These are phyloP conservation scores for Fratercula arctica DNA, from an alignment of 2,797 vertebrate genomes.

Conservation along the genomic window DNA sequence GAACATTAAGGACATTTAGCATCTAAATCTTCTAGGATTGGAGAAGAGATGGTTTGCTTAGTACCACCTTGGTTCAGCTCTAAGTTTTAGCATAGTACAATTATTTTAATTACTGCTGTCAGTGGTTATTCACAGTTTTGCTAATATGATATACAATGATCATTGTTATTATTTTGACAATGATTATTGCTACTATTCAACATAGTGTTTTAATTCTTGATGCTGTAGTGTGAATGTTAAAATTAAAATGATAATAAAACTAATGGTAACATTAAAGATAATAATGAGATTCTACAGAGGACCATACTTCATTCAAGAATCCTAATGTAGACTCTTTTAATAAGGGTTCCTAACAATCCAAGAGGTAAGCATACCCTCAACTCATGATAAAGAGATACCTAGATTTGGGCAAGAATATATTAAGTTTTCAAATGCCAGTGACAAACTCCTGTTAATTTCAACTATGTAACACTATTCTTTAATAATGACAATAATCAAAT, in stretches of 20 bases:
- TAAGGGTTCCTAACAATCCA: not conserved
- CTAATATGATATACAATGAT: not conserved
- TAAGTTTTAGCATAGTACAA: not conserved
- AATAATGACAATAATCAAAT: not conserved
- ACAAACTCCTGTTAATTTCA: not conserved
- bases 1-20: not conserved
- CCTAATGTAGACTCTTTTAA: not conserved
- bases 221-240: not conserved
- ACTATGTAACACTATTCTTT: not conserved
- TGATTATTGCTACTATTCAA: not conserved
- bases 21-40: not conserved
- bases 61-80: not conserved
- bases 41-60: not conserved
- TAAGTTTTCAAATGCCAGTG: not conserved
- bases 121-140: not conserved
- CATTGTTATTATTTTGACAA: slow-evolving; percentile 7
- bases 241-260: not conserved
- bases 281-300: not conserved
- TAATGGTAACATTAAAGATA: not conserved
- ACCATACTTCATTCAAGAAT: not conserved
- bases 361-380: not conserved
- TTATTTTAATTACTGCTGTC: not conserved
- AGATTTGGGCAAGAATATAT: not conserved
- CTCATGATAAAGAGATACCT: not conserved
- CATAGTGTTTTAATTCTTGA: not conserved